Evolutionary conservation across 2,797 vertebrate genomes (phyloP), one percentile per base, ranked within the genome.

Genomic region (Xiphophorus birchmanni): DNA sequence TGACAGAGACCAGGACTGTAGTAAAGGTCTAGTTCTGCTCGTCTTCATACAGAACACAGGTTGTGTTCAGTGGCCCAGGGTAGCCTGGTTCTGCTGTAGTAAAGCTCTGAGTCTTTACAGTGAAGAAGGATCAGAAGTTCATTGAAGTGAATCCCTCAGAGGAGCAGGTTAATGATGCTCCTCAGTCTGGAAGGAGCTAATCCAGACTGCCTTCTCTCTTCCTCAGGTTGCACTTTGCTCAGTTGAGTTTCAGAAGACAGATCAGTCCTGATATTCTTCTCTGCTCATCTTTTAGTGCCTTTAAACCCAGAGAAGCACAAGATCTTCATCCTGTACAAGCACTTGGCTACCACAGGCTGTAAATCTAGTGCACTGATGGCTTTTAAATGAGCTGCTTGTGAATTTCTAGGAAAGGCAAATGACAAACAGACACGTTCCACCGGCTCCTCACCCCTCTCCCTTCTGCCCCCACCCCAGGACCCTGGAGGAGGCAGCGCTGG

Each of bases 401-500:
- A 65, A 32, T 65, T 65, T 65, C 60, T 65, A 18, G 32, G 15
- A 35, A 65, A 35, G 35, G 60, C 15, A 35, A 35, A 65, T 65
- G 60, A 48, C 47, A 82, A 83, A 88, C 32, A 5, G 35, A 40
- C 9, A 63, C 76, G 81, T 77, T 79, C 79, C 50, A 58, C 84
- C 63, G 81, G 83, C 80, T 81, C 76, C 74, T 54, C 47, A n/a
- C 89, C 23, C 47, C 7, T 42, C 56, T 50, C 60, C 47, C 32
- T 13, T 71, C 47, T 56, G 15, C 71, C 82, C 82, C 67, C 75
- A 79, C 79, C 80, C 9, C 94, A 99, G 98, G 92, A 80, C 78
- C 0, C 95, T 97, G 86, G 86, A 96, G 84, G 97, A 97, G 18
- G 97, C 97, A 0, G 97, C 96, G 0, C 90, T 97, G 0, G 90